These are phyloP conservation scores for Odontamblyopus rebecca DNA, from an alignment of 2,797 vertebrate species.

Conservation along the genomic window DNA sequence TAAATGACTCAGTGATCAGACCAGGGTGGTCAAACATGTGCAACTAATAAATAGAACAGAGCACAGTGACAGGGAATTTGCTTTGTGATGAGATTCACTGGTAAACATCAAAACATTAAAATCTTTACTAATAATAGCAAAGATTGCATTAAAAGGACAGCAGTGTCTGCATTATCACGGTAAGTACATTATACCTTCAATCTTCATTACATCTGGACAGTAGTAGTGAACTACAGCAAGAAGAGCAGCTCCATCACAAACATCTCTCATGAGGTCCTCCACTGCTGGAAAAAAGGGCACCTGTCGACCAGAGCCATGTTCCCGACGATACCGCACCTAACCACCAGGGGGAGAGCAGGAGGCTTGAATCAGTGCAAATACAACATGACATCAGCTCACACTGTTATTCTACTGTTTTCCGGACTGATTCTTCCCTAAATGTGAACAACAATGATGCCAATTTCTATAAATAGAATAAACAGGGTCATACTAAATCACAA, in stretches of 20 bases:
- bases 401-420: conserved; percentile 11
- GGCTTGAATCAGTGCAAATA: conserved; percentile 7
- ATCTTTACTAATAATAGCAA: neutral
- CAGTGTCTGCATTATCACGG: neutral
- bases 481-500: neutral
- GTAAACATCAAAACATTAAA: neutral
- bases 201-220: conserved; percentile 94
- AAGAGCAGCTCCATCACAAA: conserved; percentile 92
- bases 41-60: conserved; percentile 42
- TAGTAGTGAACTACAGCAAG: conserved; percentile 94
- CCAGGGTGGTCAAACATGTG: conserved; percentile 29
- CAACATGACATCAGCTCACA: neutral
- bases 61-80: conserved; percentile 41
- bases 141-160: neutral
- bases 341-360: conserved; percentile 46
- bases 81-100: neutral
- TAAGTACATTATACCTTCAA: conserved; percentile 85
- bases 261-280: conserved; percentile 93
- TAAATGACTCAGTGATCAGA: conserved; percentile 56
- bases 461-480: neutral
- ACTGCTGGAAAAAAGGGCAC: conserved; percentile 89
- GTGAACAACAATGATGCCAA: conserved; percentile 9
- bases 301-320: conserved; percentile 88
- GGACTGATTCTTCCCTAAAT: conserved; percentile 49
- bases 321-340: conserved; percentile 93